Conservation (phyloP, 2,888 invertebrate genomes). For the Ephialtes manifestator region DNA sequence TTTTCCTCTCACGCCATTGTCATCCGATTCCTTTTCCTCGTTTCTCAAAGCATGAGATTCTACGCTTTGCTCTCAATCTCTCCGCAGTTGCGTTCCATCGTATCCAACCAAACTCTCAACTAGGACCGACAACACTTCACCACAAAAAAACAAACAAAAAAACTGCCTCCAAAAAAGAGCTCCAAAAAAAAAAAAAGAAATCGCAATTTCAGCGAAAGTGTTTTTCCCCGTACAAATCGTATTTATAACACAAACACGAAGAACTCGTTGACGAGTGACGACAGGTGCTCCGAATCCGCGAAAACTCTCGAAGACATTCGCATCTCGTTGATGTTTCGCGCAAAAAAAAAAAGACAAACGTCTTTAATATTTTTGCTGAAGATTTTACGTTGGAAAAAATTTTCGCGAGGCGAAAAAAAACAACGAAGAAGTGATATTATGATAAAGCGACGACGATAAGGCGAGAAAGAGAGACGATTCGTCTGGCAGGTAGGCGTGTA, state of each 20-base stretch:
- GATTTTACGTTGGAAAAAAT: not conserved
- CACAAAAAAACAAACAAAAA: not conserved
- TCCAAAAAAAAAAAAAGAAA: not conserved
- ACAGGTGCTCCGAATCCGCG: constrained; percentile 13
- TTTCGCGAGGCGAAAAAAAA: not conserved
- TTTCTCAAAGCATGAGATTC: not conserved
- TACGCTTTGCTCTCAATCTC: not conserved
- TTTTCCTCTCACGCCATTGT: constrained; percentile 44
- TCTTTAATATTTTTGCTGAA: not conserved
- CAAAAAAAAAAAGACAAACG: not conserved
- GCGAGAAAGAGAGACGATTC: constrained; percentile 48
- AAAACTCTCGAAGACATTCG: not conserved
- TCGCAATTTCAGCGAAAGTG: not conserved
- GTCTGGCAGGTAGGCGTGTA: constrained; percentile 69
- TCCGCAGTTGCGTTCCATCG: not conserved
- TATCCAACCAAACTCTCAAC: not conserved
- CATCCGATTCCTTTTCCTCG: not conserved
- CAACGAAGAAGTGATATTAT: not conserved
- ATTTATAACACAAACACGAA: not conserved
- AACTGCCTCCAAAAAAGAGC: not conserved
- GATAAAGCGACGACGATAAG: constrained; percentile 9
- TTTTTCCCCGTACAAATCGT: not conserved
- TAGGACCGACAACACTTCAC: no score
- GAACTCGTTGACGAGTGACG: not conserved
- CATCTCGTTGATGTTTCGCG: not conserved